Percentiles rank a stretch among this genome's conserved stretches.
Evolutionary conservation across 2,888 invertebrate species (phyloP).

Genomic region (Plutella xylostella): DNA sequence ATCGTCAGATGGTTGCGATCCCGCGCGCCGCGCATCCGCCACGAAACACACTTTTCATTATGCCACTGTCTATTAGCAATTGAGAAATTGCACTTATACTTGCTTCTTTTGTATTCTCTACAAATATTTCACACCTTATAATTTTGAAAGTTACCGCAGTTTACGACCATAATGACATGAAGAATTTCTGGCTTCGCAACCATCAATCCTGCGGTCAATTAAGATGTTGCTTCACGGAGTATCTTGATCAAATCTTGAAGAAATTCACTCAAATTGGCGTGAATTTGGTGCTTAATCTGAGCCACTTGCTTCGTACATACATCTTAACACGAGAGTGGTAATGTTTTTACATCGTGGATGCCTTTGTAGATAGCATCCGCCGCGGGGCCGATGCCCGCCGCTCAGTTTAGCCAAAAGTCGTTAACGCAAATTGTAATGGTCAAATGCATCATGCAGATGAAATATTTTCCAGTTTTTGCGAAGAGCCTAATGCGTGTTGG

Average conservation of each 20-base stretch:
- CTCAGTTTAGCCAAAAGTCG: not conserved
- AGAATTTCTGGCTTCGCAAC: not conserved
- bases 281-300: not conserved
- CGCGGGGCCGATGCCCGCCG: constrained; percentile 33
- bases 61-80: not conserved
- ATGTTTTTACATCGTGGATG: constrained; percentile 17
- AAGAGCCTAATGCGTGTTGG: not conserved
- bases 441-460: too few species aligned
- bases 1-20: constrained; percentile 32
- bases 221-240: not conserved
- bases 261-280: not conserved
- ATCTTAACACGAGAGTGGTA: constrained; percentile 1
- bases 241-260: not conserved
- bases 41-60: constrained; percentile 20
- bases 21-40: constrained; percentile 17
- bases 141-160: not conserved
- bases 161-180: not conserved
- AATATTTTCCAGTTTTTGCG: not conserved
- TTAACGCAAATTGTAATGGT: constrained; percentile 2
- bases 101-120: too few species aligned
- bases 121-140: not conserved
- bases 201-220: constrained; percentile 4
- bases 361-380: constrained; percentile 37
- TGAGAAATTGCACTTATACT: too few species aligned
- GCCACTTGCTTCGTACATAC: not conserved